Percentiles rank a stretch among this genome's conserved stretches.
Evolutionary conservation across 2,888 invertebrate genomes (phyloP).

Genomic region (Phortica magna): DNA sequence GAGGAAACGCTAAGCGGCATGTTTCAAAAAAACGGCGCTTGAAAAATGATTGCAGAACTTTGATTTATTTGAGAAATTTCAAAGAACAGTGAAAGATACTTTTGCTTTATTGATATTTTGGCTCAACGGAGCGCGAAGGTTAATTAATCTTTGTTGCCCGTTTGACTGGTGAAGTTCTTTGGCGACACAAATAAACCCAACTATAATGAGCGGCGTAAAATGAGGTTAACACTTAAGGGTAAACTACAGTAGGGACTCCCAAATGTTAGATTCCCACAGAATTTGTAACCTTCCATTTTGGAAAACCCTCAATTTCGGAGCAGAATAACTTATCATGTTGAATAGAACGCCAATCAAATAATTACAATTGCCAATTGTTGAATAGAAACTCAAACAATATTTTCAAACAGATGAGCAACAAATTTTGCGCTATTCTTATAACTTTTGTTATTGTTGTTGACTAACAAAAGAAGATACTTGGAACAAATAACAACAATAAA

Average conservation of each 20-base stretch:
- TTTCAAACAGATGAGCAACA: not conserved
- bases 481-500: not conserved
- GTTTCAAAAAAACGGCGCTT: not conserved
- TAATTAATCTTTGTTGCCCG: too few relatives aligned
- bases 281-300: not conserved
- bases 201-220: not conserved
- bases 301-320: not conserved
- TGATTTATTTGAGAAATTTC: constrained; percentile 52
- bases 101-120: constrained; percentile 1
- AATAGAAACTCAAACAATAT: not conserved
- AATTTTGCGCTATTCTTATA: too few relatives aligned
- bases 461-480: not conserved
- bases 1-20: not conserved
- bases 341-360: not conserved
- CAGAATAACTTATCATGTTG: not conserved
- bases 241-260: too few relatives aligned
- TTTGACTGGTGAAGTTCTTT: too few relatives aligned
- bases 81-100: constrained; percentile 38
- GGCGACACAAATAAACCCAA: not conserved
- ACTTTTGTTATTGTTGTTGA: not conserved
- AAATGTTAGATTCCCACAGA: not conserved
- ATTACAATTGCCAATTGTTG: constrained; percentile 11
- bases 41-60: constrained; percentile 35
- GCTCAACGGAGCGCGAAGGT: too few relatives aligned
- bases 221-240: too few relatives aligned